phyloP scores from a whole-genome alignment of 2,113 vertebrate species.

The Sebastes schlegelii region DNA sequence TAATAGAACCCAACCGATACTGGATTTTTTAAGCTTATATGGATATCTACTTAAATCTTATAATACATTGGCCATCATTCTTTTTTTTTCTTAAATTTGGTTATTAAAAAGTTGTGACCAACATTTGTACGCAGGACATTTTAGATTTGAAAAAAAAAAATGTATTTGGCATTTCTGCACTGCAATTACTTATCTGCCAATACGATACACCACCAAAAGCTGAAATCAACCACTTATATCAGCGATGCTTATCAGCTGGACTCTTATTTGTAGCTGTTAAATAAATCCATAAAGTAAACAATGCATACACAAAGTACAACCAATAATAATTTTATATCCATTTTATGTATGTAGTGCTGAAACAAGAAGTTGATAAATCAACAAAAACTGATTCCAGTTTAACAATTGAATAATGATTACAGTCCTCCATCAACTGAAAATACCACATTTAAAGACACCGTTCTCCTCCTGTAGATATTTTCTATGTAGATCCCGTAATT shows the following conservation, averaged over 20 bases:
- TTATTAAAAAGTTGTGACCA: not conserved
- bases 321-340: not conserved
- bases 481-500: not conserved
- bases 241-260: not conserved
- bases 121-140: not conserved
- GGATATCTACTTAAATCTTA: not conserved
- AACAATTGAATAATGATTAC: not conserved
- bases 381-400: not conserved
- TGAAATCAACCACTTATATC: not conserved
- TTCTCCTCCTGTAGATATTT: not conserved
- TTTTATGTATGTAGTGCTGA: not conserved
- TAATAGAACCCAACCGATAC: not conserved
- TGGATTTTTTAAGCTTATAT: too few species aligned
- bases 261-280: not conserved
- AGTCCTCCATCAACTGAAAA: not conserved
- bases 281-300: not conserved
- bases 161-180: not conserved
- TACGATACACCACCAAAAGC: not conserved
- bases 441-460: not conserved
- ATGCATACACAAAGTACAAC: not conserved
- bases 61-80: not conserved
- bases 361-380: not conserved
- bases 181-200: not conserved
- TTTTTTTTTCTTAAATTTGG: not conserved
- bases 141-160: not conserved